Base-by-base conservation (phyloP, 1,140 invertebrate genomes). In the Drosophila neocordata region DNA sequence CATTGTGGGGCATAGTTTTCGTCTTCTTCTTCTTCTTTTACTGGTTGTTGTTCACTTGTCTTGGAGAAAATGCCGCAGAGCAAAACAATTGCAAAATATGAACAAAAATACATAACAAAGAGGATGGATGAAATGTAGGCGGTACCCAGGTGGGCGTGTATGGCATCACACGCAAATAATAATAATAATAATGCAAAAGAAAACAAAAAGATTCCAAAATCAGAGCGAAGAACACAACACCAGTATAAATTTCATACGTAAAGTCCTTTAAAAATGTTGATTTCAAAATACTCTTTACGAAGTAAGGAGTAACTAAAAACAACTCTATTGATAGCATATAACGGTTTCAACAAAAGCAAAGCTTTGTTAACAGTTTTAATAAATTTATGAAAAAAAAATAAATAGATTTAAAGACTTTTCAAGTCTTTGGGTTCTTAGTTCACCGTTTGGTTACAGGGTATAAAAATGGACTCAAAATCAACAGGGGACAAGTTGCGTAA, bases 51-150 rank as follows among this genome's bases (percentile, higher is more conserved):
- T 73, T 73, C 61, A 73, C 71, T 73, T 74, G 81, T 85, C 81
- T 85, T 87, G 63, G 69, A 74, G 75, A 87, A 88, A 87, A 87
- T 87, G 65, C 79, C 69, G 79, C 82, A 87, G 75, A 77, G 83
- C 65, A 88, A 87, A 70, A 77, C 83, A 87, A 87, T 87, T 88
- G 78, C 84, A 85, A 85, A 87, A 87, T 84, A 84, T 83, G 80
- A 81, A 65, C 73, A 81, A 81, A 85, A 44, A 72, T 55, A 55
- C 15, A 58, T 27, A 60, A 71, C 60, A 31, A 65, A 27, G 7
- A 59, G 56, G 13, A 18, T 18, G 44, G n/a, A 59, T 31, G 27
- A 44, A 9, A 66, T 57, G 20, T 12, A 27, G 51, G 4, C 34
- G 27, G 59, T 24, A 58, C 58, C 44, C 44, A 58, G 44, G 59